These are phyloP conservation scores for Phenganax marumi DNA, from an alignment of 92 coral and sea anemone species.

Conservation along the genomic window DNA sequence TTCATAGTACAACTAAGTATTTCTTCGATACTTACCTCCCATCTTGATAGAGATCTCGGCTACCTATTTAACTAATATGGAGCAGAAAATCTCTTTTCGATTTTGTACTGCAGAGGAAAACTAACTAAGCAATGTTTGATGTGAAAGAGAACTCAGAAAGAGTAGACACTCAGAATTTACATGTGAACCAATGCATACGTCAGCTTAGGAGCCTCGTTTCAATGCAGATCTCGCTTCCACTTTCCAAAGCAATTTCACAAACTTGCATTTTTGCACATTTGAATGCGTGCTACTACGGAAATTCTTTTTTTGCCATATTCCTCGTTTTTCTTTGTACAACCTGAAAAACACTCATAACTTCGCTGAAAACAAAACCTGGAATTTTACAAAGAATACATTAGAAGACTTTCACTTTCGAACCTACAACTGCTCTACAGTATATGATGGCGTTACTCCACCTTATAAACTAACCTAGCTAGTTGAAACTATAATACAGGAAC, in stretches of 20 bases:
- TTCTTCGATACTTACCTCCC: slow-evolving; percentile 29
- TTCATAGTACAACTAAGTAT: background rate
- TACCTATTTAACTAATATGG: background rate
- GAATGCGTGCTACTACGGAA: background rate
- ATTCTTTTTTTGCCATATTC: no score
- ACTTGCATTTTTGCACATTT: background rate
- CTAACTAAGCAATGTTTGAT: background rate
- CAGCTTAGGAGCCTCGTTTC: slow-evolving; percentile 34
- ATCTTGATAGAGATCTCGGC: slow-evolving; percentile 20
- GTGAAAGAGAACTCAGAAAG: background rate
- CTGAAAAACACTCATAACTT: no score
- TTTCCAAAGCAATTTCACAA: no score
- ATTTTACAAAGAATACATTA: no score
- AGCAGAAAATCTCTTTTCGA: background rate
- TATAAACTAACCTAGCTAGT: no score
- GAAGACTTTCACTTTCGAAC: no score
- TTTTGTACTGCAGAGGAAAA: background rate
- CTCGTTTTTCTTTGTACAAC: no score
- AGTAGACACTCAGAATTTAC: no score
- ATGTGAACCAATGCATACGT: slow-evolving; percentile 16
- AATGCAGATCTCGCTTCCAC: slow-evolving; percentile 12
- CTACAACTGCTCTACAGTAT: no score
- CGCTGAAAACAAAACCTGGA: no score
- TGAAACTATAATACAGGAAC: no score
- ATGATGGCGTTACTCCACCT: no score